These are phyloP conservation scores for Miltochrista miniata DNA, from an alignment of 2,888 invertebrate species.

Conservation along the genomic window DNA sequence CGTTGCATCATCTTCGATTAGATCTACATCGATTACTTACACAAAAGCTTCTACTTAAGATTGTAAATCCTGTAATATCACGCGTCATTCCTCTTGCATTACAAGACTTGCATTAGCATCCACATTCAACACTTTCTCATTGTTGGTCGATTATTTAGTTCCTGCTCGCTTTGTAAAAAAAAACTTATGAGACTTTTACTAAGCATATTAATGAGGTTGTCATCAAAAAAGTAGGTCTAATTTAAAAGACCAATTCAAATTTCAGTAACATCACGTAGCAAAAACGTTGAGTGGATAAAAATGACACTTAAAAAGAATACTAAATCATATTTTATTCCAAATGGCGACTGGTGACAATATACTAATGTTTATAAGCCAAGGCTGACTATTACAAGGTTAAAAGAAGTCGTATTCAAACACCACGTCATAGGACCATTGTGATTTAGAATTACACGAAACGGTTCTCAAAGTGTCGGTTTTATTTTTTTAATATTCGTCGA, in stretches of 20 bases:
- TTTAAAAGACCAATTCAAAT: too few species aligned
- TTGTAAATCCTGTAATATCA: conserved; percentile 49
- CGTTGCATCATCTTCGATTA: conserved; percentile 38
- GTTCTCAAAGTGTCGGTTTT: conserved; percentile 3
- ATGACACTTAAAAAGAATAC: too few species aligned
- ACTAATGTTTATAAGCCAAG: conserved; percentile 1
- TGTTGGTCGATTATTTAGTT: conserved; percentile 47
- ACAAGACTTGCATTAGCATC: conserved; percentile 44
- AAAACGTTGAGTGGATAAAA: too few species aligned
- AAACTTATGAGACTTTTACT: conserved; percentile 25
- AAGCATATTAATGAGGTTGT: conserved; percentile 10
- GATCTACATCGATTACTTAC: conserved; percentile 43
- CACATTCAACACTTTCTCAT: conserved; percentile 43
- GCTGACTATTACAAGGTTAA: conserved; percentile 6
- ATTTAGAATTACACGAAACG: not conserved
- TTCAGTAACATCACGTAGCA: too few species aligned
- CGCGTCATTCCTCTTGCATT: conserved; percentile 45
- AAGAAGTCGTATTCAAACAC: conserved; percentile 12
- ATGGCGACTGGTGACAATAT: not conserved
- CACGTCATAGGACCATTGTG: not conserved
- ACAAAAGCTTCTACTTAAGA: conserved; percentile 41
- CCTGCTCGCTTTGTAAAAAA: conserved; percentile 38
- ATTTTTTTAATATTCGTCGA: not conserved
- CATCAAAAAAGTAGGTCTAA: not conserved
- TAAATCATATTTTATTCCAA: not conserved